A percentile compares a stretch with the other conserved stretches of the same genome.
These are phyloP conservation scores for Drosophila truncata DNA, from an alignment of 1,140 invertebrate species.

Conservation along the genomic window DNA sequence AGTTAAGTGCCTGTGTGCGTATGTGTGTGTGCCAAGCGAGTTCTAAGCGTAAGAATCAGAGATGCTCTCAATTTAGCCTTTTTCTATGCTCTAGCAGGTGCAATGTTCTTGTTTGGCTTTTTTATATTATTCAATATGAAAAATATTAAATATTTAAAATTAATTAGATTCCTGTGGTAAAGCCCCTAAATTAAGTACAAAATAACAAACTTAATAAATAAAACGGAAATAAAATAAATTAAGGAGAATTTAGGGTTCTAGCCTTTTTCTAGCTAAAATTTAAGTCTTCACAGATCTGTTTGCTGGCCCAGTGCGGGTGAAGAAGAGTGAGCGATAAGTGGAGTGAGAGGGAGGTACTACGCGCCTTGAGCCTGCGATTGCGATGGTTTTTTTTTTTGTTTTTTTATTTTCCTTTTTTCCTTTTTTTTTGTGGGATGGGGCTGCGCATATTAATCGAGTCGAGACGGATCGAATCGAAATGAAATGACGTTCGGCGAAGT, in stretches of 20 bases:
- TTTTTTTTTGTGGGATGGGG: conserved; percentile 24
- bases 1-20: conserved; percentile 26
- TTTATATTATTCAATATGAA: background rate
- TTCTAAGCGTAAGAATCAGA: conserved; percentile 3
- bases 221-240: background rate
- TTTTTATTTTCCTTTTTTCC: background rate
- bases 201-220: no score
- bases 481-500: conserved; percentile 59
- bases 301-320: conserved; percentile 23
- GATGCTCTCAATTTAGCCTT: background rate
- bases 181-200: background rate
- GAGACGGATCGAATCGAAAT: conserved; percentile 69
- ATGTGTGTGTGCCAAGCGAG: conserved; percentile 12
- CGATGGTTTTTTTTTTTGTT: conserved; percentile 2
- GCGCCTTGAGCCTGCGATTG: conserved; percentile 42
- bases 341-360: conserved; percentile 19
- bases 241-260: no score
- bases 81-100: conserved; percentile 18
- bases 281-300: background rate
- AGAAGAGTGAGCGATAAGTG: conserved; percentile 10
- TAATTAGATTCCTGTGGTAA: background rate
- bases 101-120: background rate
- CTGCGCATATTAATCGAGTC: conserved; percentile 78
- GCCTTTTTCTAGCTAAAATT: background rate
- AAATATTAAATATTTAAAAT: background rate